A percentile compares a stretch with the other conserved stretches of the same genome.
Evolutionary conservation across 1,140 invertebrate genomes (phyloP).

Genomic region (Bradynema listronoti): DNA sequence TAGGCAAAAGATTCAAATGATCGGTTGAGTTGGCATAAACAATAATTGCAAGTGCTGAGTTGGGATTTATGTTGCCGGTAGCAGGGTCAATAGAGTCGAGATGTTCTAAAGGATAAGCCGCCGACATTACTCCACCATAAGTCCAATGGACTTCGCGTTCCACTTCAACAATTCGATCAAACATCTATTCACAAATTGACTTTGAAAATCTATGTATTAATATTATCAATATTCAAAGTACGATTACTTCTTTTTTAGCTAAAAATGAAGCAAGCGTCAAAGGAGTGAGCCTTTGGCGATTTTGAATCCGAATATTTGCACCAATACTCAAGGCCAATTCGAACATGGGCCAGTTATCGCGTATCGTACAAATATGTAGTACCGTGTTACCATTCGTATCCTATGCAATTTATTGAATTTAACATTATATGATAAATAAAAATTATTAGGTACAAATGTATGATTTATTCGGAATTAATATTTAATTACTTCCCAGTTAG

Average conservation of each 20-base stretch:
- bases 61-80: constrained; percentile 81
- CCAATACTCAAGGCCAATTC: constrained; percentile 87
- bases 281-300: constrained; percentile 79
- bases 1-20: constrained; percentile 88
- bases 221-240: constrained; percentile 69
- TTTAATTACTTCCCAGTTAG: no score
- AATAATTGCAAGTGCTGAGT: constrained; percentile 88
- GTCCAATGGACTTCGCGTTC: constrained; percentile 61
- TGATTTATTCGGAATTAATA: no score
- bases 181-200: constrained; percentile 85
- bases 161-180: constrained; percentile 63
- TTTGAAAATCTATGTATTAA: constrained; percentile 73
- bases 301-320: constrained; percentile 74
- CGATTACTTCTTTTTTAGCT: constrained; percentile 70
- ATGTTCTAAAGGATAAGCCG: constrained; percentile 83
- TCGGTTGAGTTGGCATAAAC: constrained; percentile 89
- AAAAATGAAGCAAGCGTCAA: constrained; percentile 84
- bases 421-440: no score
- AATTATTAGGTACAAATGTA: no score
- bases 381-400: constrained; percentile 96
- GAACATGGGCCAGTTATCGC: constrained; percentile 87
- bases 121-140: constrained; percentile 77
- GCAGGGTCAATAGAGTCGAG: constrained; percentile 90
- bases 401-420: constrained; percentile 63
- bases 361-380: constrained; percentile 89